phyloP scores from a whole-genome alignment of 2,888 invertebrate species.

The Platypus cylindrus region DNA sequence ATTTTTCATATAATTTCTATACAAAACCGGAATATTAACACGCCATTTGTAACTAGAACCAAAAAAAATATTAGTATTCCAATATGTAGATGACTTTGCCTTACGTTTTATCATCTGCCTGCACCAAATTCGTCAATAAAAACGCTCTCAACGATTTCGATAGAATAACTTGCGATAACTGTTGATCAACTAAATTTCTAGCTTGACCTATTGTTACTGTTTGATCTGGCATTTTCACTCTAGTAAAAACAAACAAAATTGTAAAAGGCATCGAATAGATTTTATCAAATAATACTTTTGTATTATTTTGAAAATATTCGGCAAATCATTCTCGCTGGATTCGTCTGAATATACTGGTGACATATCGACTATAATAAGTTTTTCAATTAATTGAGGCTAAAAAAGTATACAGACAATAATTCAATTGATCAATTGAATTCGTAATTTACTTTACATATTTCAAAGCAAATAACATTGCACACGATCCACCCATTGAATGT shows the following conservation, averaged over 20 bases:
- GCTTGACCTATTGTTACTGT: constrained; percentile 57
- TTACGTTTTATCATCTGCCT: constrained; percentile 28
- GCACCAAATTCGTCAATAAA: constrained; percentile 72
- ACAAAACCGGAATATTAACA: constrained; percentile 63
- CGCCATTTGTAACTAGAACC: constrained; percentile 54
- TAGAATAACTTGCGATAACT: constrained; percentile 45
- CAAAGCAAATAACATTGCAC: constrained; percentile 75
- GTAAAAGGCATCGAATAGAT: neutral
- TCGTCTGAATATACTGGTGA: constrained; percentile 51
- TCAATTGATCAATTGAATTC: neutral
- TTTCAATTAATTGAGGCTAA: constrained; percentile 50
- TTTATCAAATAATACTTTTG: constrained; percentile 25
- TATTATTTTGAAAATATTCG: constrained; percentile 55
- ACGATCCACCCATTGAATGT: constrained; percentile 94
- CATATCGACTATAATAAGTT: constrained; percentile 59
- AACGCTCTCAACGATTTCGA: constrained; percentile 58
- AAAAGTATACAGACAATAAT: constrained; percentile 5
- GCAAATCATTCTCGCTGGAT: constrained; percentile 51
- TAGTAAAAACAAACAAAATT: constrained; percentile 4
- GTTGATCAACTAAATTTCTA: constrained; percentile 50
- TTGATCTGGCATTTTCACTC: constrained; percentile 9
- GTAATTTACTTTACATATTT: constrained; percentile 48
- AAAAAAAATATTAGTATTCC: constrained; percentile 3
- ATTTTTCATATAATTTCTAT: constrained; percentile 48
- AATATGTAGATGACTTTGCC: no score